Conservation (phyloP, 2,797 vertebrate genomes). For the Carapus acus region DNA sequence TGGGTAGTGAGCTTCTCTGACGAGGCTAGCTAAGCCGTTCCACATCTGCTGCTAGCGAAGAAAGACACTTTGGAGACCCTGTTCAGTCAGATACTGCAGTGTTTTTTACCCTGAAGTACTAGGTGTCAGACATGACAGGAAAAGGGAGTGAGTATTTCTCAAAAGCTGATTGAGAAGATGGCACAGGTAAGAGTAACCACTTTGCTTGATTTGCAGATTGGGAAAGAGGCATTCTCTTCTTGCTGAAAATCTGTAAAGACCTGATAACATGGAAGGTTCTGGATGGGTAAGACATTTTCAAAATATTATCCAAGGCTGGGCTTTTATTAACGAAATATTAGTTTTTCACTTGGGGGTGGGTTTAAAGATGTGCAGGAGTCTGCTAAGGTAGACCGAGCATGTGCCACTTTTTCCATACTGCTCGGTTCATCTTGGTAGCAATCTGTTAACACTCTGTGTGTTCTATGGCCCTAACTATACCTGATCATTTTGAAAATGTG, state of each 20-base stretch:
- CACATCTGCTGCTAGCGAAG: conserved; percentile 89
- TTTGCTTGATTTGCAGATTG: conserved; percentile 99
- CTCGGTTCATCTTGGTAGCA: conserved; percentile 7
- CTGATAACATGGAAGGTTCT: conserved; percentile 87
- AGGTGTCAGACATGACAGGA: conserved; percentile 90
- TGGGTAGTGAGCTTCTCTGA: conserved; percentile 84
- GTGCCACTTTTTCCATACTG: conserved; percentile 8
- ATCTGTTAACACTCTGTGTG: not conserved
- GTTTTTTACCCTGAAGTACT: conserved; percentile 77
- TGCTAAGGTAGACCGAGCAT: conserved; percentile 26
- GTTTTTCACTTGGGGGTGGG: conserved; percentile 27
- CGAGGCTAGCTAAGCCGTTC: conserved; percentile 89
- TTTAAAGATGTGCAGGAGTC: conserved; percentile 13
- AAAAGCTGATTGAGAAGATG: conserved; percentile 81
- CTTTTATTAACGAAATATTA: conserved; percentile 30
- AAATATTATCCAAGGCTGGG: conserved; percentile 65
- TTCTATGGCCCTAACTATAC: conserved; percentile 10
- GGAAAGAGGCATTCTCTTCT: conserved; percentile 85
- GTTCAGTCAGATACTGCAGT: conserved; percentile 88
- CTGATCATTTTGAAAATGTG: too few species aligned
- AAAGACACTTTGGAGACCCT: conserved; percentile 84
- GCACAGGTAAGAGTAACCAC: conserved; percentile 93
- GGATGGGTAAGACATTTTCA: conserved; percentile 88
- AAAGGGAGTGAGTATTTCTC: conserved; percentile 94
- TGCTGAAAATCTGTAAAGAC: conserved; percentile 89